Percentiles rank a stretch among this genome's conserved stretches.
Evolutionary conservation across 2,888 invertebrate species (phyloP).

Genomic region (Drosophila kambysellisi): DNA sequence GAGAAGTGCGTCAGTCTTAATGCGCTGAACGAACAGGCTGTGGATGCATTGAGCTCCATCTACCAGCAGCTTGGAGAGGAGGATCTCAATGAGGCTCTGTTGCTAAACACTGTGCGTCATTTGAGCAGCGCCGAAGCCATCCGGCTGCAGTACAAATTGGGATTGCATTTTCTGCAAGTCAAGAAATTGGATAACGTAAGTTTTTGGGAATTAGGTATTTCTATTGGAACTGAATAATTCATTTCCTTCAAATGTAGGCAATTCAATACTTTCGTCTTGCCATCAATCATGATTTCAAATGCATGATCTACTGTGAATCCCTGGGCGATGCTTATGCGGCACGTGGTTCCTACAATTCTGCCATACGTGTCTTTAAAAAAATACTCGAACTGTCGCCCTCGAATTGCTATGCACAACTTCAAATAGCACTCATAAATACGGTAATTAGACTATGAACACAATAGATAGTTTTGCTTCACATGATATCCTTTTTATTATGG

Average conservation of each 20-base stretch:
- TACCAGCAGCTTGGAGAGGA: slow-evolving; percentile 89
- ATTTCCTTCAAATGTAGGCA: slow-evolving; percentile 85
- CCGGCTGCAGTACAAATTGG: slow-evolving; percentile 94
- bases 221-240: too few relatives aligned
- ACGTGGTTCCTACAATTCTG: slow-evolving; percentile 95
- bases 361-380: slow-evolving; percentile 94
- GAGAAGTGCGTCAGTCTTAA: slow-evolving; percentile 93
- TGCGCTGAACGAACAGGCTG: slow-evolving; percentile 88
- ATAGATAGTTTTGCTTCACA: background rate
- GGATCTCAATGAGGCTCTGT: slow-evolving; percentile 76
- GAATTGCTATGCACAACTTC: slow-evolving; percentile 90
- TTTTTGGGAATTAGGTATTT: background rate
- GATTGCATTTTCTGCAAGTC: slow-evolving; percentile 91
- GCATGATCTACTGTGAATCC: slow-evolving; percentile 93
- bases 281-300: slow-evolving; percentile 88
- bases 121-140: slow-evolving; percentile 86
- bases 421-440: slow-evolving; percentile 90
- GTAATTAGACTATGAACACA: slow-evolving; percentile 48
- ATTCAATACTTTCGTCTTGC: slow-evolving; percentile 91
- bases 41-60: slow-evolving; percentile 90
- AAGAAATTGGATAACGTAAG: slow-evolving; percentile 88
- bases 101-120: slow-evolving; percentile 85
- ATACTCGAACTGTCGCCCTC: slow-evolving; percentile 89
- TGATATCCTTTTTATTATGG: background rate
- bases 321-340: slow-evolving; percentile 95